A percentile compares a stretch with the other conserved stretches of the same genome.
These are phyloP conservation scores for Heteromurus nitidus DNA, from an alignment of 2,888 invertebrate genomes.

Conservation along the genomic window DNA sequence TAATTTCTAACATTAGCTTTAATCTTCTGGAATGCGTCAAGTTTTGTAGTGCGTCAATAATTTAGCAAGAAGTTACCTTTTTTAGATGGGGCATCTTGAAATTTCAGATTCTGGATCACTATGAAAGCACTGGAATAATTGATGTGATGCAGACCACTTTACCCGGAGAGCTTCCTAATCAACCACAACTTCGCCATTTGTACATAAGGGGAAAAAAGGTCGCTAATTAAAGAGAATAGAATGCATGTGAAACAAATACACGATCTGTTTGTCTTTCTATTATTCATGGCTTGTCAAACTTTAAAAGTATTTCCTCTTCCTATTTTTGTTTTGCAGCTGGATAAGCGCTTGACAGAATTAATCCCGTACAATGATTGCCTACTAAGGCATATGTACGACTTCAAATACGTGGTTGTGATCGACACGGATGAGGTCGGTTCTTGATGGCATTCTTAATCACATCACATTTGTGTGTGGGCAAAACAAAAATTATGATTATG, in stretches of 20 bases:
- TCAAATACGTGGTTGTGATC: constrained; percentile 75
- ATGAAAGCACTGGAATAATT: constrained; percentile 73
- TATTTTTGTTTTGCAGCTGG: constrained; percentile 63
- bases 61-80: too few species aligned
- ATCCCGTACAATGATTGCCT: constrained; percentile 78
- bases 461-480: not conserved
- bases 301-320: not conserved
- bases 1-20: too few species aligned
- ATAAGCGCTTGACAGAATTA: constrained; percentile 77
- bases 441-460: not conserved
- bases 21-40: too few species aligned
- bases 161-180: constrained; percentile 76
- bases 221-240: too few species aligned
- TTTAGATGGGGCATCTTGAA: too few species aligned
- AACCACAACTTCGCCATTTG: constrained; percentile 73
- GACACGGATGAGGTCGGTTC: constrained; percentile 76
- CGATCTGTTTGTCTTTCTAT: not conserved
- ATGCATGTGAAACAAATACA: too few species aligned
- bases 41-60: too few species aligned
- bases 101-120: constrained; percentile 69
- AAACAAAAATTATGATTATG: not conserved
- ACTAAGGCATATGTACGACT: constrained; percentile 75
- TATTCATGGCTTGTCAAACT: not conserved
- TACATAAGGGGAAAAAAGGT: constrained; percentile 75
- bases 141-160: constrained; percentile 74